These are phyloP conservation scores for Caenorhabditis imperialis DNA, from an alignment of 2,888 invertebrate genomes.

Conservation along the genomic window DNA sequence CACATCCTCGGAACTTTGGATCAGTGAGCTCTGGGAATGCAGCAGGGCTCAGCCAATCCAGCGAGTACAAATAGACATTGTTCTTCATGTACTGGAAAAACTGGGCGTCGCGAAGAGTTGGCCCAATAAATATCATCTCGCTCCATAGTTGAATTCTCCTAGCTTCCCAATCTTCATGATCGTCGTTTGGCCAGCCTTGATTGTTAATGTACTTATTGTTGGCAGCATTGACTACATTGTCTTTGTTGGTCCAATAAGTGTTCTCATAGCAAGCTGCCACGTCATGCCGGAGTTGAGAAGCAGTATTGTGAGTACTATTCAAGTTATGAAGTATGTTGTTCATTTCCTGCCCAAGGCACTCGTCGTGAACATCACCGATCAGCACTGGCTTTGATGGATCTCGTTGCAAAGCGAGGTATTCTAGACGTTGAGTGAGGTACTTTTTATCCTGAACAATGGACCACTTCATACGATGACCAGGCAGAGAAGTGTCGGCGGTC, in stretches of 20 bases:
- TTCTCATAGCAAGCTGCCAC: slow-evolving; percentile 53
- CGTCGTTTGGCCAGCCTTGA: slow-evolving; percentile 44
- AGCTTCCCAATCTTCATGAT: slow-evolving; percentile 56
- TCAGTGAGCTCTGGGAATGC: slow-evolving; percentile 54
- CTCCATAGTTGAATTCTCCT: slow-evolving; percentile 53
- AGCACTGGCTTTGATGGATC: slow-evolving; percentile 41
- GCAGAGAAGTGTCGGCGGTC: slow-evolving; percentile 39
- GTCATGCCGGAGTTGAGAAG: slow-evolving; percentile 22
- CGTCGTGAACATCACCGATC: slow-evolving; percentile 59
- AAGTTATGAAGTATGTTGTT: slow-evolving; percentile 42
- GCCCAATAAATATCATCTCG: slow-evolving; percentile 65
- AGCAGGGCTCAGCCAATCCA: slow-evolving; percentile 58
- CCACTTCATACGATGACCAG: slow-evolving; percentile 61
- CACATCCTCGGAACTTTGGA: slow-evolving; percentile 53
- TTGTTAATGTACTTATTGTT: slow-evolving; percentile 53
- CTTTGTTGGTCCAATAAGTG: slow-evolving; percentile 58
- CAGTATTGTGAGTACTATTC: slow-evolving; percentile 46
- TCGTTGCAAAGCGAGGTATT: slow-evolving; percentile 55
- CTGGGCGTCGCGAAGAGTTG: slow-evolving; percentile 51
- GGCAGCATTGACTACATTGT: slow-evolving; percentile 36
- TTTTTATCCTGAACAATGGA: slow-evolving; percentile 57
- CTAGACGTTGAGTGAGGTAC: slow-evolving; percentile 51
- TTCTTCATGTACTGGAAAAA: slow-evolving; percentile 55
- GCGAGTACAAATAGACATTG: slow-evolving; percentile 55
- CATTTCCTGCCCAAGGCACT: slow-evolving; percentile 57